Percentiles rank a stretch among this genome's conserved stretches.
These are phyloP conservation scores for Microctonus hyperodae DNA, from an alignment of 2,888 invertebrate genomes.

Conservation along the genomic window DNA sequence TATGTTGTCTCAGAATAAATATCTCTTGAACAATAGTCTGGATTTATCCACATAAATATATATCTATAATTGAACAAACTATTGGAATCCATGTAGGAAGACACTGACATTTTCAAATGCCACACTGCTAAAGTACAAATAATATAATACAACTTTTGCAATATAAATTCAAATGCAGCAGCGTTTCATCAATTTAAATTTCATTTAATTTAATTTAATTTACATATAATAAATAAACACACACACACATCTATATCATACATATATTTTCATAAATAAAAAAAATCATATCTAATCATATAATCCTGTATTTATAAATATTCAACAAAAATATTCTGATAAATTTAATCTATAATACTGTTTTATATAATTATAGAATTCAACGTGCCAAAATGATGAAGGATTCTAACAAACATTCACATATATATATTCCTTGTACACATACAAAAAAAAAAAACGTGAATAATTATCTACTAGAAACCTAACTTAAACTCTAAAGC, in stretches of 20 bases:
- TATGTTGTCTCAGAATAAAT: not conserved
- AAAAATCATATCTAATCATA: no score
- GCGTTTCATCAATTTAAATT: constrained; percentile 35
- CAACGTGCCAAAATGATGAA: not conserved
- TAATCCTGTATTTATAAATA: no score
- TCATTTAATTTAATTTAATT: no score
- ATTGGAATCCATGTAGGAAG: constrained; percentile 50
- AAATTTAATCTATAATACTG: no score
- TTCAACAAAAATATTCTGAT: not conserved
- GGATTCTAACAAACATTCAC: not conserved
- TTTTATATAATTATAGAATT: no score
- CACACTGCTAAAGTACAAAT: constrained; percentile 48
- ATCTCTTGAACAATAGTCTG: not conserved
- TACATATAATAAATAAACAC: no score
- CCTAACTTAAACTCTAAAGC: not conserved
- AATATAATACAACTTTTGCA: constrained; percentile 28
- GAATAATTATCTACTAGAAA: constrained; percentile 2
- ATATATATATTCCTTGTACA: not conserved
- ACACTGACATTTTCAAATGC: constrained; percentile 60
- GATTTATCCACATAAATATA: not conserved
- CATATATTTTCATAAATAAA: no score
- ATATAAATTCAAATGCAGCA: constrained; percentile 36
- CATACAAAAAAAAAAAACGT: not conserved
- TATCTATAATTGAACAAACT: constrained; percentile 8
- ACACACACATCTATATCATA: no score